These are phyloP conservation scores for Megaceryle maxima DNA, from an alignment of 2,113 vertebrate species.

Conservation along the genomic window DNA sequence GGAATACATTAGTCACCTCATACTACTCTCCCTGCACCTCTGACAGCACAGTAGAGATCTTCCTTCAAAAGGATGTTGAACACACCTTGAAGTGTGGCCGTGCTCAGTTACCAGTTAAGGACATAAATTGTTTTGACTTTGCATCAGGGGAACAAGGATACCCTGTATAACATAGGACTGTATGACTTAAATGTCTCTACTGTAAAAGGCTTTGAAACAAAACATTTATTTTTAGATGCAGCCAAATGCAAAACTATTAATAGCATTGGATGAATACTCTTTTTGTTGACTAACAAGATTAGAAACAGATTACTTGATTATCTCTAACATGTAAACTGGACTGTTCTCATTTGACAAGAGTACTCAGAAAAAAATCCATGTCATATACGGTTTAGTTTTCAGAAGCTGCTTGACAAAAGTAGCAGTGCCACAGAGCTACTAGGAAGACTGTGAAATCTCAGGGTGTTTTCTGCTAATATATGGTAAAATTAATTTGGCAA, in stretches of 20 bases:
- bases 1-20: not conserved
- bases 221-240: conserved; percentile 25
- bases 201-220: conserved; percentile 33
- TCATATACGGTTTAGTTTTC: not conserved
- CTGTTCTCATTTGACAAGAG: not conserved
- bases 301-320: conserved; percentile 33
- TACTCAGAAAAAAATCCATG: not conserved
- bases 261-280: not conserved
- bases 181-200: not conserved
- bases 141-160: not conserved
- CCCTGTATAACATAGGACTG: not conserved
- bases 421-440: not conserved
- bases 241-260: conserved; percentile 10
- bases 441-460: not conserved
- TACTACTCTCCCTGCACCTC: not conserved
- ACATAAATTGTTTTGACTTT: not conserved
- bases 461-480: not conserved
- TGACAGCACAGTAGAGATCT: not conserved
- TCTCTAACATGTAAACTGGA: not conserved
- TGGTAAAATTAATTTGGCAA: not conserved
- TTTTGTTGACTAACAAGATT: not conserved
- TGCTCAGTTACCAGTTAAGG: not conserved
- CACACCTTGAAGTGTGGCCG: not conserved
- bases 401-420: not conserved
- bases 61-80: not conserved